Base-by-base conservation (phyloP, 2,113 vertebrate genomes). In the Phyllopteryx taeniolatus region DNA sequence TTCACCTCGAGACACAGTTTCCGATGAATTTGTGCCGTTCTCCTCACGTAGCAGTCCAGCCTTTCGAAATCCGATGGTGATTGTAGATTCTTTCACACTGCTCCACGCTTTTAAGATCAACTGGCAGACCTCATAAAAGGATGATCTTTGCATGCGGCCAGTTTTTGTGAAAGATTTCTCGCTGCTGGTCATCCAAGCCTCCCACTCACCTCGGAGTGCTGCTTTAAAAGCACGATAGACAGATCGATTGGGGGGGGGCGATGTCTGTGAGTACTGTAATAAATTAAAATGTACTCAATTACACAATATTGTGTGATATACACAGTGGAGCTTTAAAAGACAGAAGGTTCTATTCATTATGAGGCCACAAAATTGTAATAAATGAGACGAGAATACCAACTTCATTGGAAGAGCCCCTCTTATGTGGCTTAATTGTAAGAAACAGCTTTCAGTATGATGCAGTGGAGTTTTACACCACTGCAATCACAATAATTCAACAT, bases 251-350 rank as follows among this genome's bases (percentile, higher is more conserved):
- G 27, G 27, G 27, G 17, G 31, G 12, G 27, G n/a, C 66, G 63
- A 66, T 49, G 53, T 53, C 19, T 39, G 65, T 67, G 68, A 44
- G 7, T 65, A 39, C 35, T 39, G 4, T 39, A 13, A 46, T 46
- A 27, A 27, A 65, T 27, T 44, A 1, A 46, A 14, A 43, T 7
- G n/a, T 22, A 22, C 12, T 65, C 2, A 8, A 43, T 19, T 46
- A 46, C 59, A 33, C 27, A 22, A 60, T 17, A 35, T 60, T 33
- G 13, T 35, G 59, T 35, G 63, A 43, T 35, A 17, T 43, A n/a
- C 39, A 64, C 63, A 46, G 63, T 2, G 63, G 42, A 44, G n/a
- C 39, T 14, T 46, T 65, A 65, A 65, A 65, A 65, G 63, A 22
- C 42, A n/a, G 63, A 11, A 9, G 27, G 13, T 46, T 46, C n/a